Evolutionary conservation across 1,140 invertebrate genomes (phyloP), one percentile per base, ranked within the genome.

Genomic region (Hypsibius dujardini): DNA sequence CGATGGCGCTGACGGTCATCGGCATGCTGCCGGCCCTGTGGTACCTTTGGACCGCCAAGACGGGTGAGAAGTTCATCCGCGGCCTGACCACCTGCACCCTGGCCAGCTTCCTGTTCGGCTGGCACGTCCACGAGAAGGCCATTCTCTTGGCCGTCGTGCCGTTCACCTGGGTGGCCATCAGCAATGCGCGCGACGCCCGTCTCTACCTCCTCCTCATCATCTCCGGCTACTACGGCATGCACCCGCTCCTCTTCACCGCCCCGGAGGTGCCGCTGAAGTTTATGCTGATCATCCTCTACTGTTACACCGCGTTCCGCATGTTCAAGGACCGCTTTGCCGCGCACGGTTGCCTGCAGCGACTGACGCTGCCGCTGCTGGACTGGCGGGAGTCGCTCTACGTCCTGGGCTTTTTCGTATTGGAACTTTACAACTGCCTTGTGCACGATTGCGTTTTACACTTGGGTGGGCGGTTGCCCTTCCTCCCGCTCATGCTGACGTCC

Each of bases 121-220:
- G 94, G 90, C 96, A 99, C 82, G 96, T 99, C n/a, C 96, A 99
- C 78, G 96, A 99, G 78, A 99, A 99, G 82, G 96, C 96, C 40
- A 89, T 98, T 76, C 83, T 99, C 2, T 86, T 98, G 79, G 84
- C 88, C 47, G 85, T 94, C 45, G 85, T 97, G 76, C 92, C 93
- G 45, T 77, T 96, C 62, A 89, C 87, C 89, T 90, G 71, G 74
- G 77, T 92, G 47, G 84, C 86, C 45, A 81, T 87, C 2, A 77
- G 85, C 2, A 83, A 85, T 67, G 81, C 82, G 47, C 80, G 80
- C 46, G 88, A 94, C 79, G 88, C 86, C 12, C 84, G 84, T 77
- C 78, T 86, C 46, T 93, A 87, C 76, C 77, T 88, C 7, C 79
- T 92, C 59, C 74, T 91, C 56, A 86, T 86, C 45, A 84, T 86